phyloP scores from a whole-genome alignment of 2,113 vertebrate genomes.

The Mormyrus iriodes region DNA sequence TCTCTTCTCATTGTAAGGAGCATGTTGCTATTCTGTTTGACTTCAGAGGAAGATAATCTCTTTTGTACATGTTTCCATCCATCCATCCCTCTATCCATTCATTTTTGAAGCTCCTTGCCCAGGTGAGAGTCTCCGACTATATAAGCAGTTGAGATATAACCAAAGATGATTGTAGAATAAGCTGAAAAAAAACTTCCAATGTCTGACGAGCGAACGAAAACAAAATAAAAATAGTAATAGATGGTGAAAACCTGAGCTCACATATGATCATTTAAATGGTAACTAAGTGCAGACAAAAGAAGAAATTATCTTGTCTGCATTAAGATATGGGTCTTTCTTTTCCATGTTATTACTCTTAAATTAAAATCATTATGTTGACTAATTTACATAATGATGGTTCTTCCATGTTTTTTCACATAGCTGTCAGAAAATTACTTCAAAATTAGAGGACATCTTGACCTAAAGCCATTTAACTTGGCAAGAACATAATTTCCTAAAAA shows the following conservation, averaged over 20 bases:
- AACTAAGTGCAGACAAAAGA: neutral
- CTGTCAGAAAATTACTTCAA: neutral
- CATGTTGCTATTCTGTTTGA: neutral
- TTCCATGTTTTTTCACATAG: neutral
- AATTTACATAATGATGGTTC: neutral
- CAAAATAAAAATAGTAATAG: neutral
- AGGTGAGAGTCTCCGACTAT: neutral
- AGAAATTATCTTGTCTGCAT: neutral
- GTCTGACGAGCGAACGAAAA: neutral
- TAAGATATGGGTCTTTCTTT: neutral
- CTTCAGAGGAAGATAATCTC: neutral
- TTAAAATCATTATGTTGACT: neutral
- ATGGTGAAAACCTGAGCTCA: neutral
- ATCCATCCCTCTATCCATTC: neutral
- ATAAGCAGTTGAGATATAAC: neutral
- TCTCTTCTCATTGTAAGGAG: neutral
- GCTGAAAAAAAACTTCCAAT: neutral
- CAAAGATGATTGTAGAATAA: neutral
- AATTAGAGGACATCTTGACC: neutral
- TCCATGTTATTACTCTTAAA: neutral
- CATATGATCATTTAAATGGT: neutral
- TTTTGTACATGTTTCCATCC: neutral
- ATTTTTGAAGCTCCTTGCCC: neutral
- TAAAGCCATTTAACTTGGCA: neutral
- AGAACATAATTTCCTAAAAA: neutral